Conservation (phyloP, 2,888 invertebrate species). For the Apocheima hispidaria region DNA sequence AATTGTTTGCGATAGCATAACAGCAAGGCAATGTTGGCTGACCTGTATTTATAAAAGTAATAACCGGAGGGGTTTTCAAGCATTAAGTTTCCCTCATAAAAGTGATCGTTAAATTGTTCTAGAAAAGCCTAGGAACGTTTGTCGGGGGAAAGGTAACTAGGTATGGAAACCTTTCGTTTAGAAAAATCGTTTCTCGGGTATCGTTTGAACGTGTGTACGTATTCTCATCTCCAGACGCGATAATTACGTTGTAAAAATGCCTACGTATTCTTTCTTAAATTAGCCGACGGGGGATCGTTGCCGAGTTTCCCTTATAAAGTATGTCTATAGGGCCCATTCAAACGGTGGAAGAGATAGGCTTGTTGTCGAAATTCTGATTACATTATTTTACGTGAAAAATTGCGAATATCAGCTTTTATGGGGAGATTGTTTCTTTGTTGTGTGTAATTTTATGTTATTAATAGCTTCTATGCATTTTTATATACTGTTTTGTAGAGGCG, state of each 20-base stretch:
- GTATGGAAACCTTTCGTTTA: slow-evolving; percentile 8
- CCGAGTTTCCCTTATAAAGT: slow-evolving; percentile 44
- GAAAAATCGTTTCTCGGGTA: slow-evolving; percentile 10
- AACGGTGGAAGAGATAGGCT: slow-evolving; percentile 37
- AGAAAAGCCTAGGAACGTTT: slow-evolving; percentile 5
- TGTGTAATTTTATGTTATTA: slow-evolving; percentile 9
- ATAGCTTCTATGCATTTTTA: neutral
- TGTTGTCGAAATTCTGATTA: slow-evolving; percentile 45
- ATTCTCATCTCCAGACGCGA: slow-evolving; percentile 39
- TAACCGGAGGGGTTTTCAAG: slow-evolving; percentile 5
- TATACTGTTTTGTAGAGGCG: neutral
- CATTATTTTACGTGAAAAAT: slow-evolving; percentile 40
- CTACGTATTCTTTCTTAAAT: slow-evolving; percentile 44
- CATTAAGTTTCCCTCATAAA: slow-evolving; percentile 14
- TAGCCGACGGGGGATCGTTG: slow-evolving; percentile 42
- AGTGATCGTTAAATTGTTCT: slow-evolving; percentile 16
- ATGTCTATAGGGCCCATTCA: slow-evolving; percentile 41
- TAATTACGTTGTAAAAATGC: slow-evolving; percentile 47
- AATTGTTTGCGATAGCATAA: too few relatives aligned
- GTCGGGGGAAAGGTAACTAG: slow-evolving; percentile 5
- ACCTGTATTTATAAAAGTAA: slow-evolving; percentile 10
- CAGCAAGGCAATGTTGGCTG: too few relatives aligned
- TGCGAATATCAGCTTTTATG: slow-evolving; percentile 34
- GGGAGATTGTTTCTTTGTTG: slow-evolving; percentile 23
- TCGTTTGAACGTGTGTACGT: slow-evolving; percentile 9